Evolutionary conservation across 2,113 vertebrate genomes (phyloP).

Genomic region (Charadrius vociferus): DNA sequence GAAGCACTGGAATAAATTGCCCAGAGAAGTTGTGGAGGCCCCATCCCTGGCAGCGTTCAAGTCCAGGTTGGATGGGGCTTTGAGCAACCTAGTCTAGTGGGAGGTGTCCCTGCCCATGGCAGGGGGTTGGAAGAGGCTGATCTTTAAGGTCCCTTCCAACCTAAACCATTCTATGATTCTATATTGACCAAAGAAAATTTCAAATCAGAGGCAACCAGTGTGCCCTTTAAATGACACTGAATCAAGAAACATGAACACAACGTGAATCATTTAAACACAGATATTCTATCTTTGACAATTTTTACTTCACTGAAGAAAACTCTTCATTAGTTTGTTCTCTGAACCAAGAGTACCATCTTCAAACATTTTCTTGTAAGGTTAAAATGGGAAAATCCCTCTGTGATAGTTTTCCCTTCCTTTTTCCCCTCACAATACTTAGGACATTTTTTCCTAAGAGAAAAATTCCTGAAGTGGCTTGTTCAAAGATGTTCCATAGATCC

Average conservation of each 20-base stretch:
- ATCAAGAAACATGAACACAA: neutral
- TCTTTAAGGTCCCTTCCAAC: no score
- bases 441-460: neutral
- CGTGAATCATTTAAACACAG: neutral
- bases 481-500: neutral
- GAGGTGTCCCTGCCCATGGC: no score
- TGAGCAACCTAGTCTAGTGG: no score
- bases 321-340: neutral
- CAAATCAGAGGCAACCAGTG: neutral
- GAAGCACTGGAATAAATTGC: no score
- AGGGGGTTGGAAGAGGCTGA: no score
- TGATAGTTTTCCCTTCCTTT: neutral
- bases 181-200: neutral
- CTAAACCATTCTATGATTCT: no score
- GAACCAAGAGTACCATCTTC: neutral
- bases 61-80: no score
- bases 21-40: no score
- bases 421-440: neutral
- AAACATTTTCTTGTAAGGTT: neutral
- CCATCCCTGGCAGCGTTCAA: no score
- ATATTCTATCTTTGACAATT: neutral
- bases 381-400: neutral
- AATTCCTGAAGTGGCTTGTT: neutral
- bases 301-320: neutral
- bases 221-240: neutral